phyloP scores from a whole-genome alignment of 2,113 vertebrate species.

The Crotophaga sulcirostris region DNA sequence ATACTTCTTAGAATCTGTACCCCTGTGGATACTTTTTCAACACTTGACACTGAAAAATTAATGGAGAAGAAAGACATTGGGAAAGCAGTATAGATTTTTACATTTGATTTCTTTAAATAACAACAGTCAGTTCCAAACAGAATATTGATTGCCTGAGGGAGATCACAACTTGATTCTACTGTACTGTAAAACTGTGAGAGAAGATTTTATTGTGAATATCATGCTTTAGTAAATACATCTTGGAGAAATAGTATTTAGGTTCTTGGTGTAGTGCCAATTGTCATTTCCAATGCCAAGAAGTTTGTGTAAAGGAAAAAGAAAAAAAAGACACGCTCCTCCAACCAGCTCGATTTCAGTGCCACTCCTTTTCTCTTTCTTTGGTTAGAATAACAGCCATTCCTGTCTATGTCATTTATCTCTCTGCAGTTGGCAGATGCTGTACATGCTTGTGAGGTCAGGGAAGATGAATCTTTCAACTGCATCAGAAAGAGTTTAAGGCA shows the following conservation, averaged over 20 bases:
- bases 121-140: neutral
- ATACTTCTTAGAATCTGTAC: neutral
- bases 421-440: neutral
- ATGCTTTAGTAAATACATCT: neutral
- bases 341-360: neutral
- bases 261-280: neutral
- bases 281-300: neutral
- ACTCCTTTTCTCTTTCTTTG: neutral
- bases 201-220: neutral
- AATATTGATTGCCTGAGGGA: neutral
- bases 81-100: neutral
- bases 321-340: neutral
- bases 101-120: neutral
- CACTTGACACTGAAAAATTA: neutral
- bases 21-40: neutral
- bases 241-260: neutral
- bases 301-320: neutral
- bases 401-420: neutral
- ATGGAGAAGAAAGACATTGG: neutral
- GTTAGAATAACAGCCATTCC: neutral
- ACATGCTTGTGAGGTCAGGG: neutral
- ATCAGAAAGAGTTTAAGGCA: neutral
- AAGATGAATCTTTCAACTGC: neutral
- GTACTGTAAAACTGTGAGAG: neutral
- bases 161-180: neutral